Conservation (phyloP, 1,140 invertebrate genomes). For the Nomia melanderi region DNA sequence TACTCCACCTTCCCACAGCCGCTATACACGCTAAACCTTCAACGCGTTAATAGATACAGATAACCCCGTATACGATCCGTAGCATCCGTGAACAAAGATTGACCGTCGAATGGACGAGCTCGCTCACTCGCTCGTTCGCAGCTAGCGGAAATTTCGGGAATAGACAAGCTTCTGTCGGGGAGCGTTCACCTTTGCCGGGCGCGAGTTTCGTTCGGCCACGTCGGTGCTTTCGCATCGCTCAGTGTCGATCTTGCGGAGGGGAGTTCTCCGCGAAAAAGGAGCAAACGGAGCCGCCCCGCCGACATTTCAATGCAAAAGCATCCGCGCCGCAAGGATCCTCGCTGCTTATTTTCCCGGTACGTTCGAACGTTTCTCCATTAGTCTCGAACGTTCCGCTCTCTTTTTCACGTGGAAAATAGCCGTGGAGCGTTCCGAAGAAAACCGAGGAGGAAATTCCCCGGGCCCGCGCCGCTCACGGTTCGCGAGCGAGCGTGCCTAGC, state of each 20-base stretch:
- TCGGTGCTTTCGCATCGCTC: constrained; percentile 46
- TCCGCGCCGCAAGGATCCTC: constrained; percentile 47
- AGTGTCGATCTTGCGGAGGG: constrained; percentile 49
- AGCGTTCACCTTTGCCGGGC: constrained; percentile 15
- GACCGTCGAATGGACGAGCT: not conserved
- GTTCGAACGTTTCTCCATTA: constrained; percentile 66
- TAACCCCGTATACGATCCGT: not conserved
- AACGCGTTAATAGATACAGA: too few relatives aligned
- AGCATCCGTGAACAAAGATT: not conserved
- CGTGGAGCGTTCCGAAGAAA: constrained; percentile 12
- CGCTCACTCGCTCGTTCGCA: too few relatives aligned
- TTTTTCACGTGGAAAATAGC: constrained; percentile 47
- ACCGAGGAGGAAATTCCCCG: constrained; percentile 22
- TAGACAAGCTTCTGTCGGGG: not conserved
- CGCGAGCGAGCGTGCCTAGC: too few relatives aligned
- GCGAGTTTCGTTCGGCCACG: not conserved
- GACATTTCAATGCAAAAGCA: constrained; percentile 66
- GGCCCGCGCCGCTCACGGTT: not conserved
- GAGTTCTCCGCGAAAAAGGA: constrained; percentile 42
- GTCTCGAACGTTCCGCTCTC: constrained; percentile 53
- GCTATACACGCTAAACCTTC: too few relatives aligned
- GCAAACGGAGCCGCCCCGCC: constrained; percentile 21
- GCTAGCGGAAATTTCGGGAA: constrained; percentile 18
- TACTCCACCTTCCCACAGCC: too few relatives aligned
- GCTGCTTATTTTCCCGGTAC: constrained; percentile 60